Percentiles rank a stretch among this genome's conserved stretches.
These are phyloP conservation scores for Lophius americanus DNA, from an alignment of 2,797 vertebrate species.

Conservation along the genomic window DNA sequence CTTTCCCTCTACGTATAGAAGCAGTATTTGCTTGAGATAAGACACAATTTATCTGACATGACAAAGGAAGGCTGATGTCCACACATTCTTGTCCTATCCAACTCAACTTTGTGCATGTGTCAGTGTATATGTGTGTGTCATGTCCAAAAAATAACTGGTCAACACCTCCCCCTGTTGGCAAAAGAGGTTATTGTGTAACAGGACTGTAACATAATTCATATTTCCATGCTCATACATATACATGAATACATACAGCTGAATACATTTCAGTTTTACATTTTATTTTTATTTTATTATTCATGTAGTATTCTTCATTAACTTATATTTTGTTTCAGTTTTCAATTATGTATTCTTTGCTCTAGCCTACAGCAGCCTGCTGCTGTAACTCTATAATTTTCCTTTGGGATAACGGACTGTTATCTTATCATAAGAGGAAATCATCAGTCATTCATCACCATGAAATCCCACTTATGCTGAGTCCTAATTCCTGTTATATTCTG, in stretches of 20 bases:
- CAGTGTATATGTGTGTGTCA: neutral
- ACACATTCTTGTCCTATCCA: conserved; percentile 24
- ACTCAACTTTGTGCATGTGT: neutral
- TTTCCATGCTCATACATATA: too few species aligned
- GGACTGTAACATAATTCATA: too few species aligned
- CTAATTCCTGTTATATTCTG: neutral
- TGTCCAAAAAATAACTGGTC: conserved; percentile 7
- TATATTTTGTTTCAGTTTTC: too few species aligned
- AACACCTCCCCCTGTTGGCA: conserved; percentile 68
- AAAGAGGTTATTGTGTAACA: neutral
- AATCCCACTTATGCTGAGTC: neutral
- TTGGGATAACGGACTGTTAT: too few species aligned
- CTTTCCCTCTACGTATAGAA: conserved; percentile 36
- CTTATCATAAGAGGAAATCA: neutral
- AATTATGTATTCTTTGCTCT: too few species aligned
- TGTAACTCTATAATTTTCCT: too few species aligned
- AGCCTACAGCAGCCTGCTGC: too few species aligned
- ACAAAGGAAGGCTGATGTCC: conserved; percentile 47
- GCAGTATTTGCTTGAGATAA: conserved; percentile 68
- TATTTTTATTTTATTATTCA: too few species aligned
- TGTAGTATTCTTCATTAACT: too few species aligned
- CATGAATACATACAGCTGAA: too few species aligned
- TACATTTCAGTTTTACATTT: too few species aligned
- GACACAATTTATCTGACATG: conserved; percentile 66
- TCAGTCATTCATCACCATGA: neutral